These are phyloP conservation scores for Andrena praecox DNA, from an alignment of 2,888 invertebrate genomes.

Conservation along the genomic window DNA sequence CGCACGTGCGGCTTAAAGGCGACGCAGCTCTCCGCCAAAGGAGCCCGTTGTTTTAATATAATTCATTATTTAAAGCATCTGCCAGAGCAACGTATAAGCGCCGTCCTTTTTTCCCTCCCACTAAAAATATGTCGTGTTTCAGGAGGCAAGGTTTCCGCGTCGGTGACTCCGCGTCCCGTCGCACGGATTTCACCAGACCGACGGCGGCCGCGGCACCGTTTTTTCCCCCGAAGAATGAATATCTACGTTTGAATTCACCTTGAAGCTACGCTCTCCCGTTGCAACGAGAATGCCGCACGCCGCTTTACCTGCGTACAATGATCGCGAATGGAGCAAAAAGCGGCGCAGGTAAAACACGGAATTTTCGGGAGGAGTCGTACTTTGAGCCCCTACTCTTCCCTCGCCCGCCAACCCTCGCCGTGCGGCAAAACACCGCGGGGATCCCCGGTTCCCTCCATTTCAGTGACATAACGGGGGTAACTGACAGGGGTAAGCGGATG, in stretches of 20 bases:
- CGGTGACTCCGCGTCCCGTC: slow-evolving; percentile 14
- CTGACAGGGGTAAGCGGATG: slow-evolving; percentile 52
- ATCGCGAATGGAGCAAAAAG: slow-evolving; percentile 23
- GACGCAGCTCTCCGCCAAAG: no score
- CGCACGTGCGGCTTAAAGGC: neutral
- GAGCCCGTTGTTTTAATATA: neutral
- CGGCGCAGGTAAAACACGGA: slow-evolving; percentile 63
- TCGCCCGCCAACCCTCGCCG: slow-evolving; percentile 1
- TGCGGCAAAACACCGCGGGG: slow-evolving; percentile 61
- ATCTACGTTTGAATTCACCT: slow-evolving; percentile 58
- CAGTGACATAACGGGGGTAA: slow-evolving; percentile 55
- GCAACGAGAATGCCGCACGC: slow-evolving; percentile 47
- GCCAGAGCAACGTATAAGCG: neutral
- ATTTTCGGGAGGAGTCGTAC: slow-evolving; percentile 55
- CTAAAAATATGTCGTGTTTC: slow-evolving; percentile 20
- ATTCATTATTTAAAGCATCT: neutral
- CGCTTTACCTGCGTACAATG: slow-evolving; percentile 52
- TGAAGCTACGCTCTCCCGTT: slow-evolving; percentile 21
- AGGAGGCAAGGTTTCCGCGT: slow-evolving; percentile 42
- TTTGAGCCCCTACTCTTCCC: neutral
- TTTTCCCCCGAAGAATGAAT: slow-evolving; percentile 39
- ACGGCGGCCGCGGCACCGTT: slow-evolving; percentile 15
- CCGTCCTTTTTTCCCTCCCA: neutral
- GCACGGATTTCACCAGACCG: slow-evolving; percentile 33
- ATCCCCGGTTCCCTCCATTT: slow-evolving; percentile 55